These are phyloP conservation scores for Lycia hirtaria DNA, from an alignment of 2,888 invertebrate species.

Conservation along the genomic window DNA sequence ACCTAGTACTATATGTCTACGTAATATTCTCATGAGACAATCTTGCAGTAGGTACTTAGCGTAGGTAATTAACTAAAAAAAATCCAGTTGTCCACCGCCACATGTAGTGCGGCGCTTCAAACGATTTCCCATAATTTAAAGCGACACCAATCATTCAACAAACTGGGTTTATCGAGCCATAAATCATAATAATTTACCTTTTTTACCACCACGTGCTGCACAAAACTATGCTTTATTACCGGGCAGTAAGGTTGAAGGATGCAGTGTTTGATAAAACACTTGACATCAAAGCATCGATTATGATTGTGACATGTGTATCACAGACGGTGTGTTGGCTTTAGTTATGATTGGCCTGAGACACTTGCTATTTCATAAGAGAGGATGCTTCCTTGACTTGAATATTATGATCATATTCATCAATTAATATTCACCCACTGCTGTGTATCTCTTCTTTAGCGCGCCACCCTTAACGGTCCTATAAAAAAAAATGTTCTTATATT, in stretches of 20 bases:
- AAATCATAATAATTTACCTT: constrained; percentile 55
- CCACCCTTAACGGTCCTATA: no score
- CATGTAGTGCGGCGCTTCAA: constrained; percentile 41
- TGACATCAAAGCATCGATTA: constrained; percentile 41
- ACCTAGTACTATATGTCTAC: no score
- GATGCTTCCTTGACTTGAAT: no score
- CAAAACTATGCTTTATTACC: constrained; percentile 19
- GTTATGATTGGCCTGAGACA: constrained; percentile 8
- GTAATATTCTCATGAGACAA: background rate
- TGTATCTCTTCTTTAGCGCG: no score
- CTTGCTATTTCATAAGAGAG: no score
- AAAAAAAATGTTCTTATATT: no score
- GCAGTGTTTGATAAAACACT: constrained; percentile 27
- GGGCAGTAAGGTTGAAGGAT: constrained; percentile 12
- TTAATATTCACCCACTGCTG: no score
- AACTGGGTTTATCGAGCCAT: constrained; percentile 62
- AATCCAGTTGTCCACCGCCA: constrained; percentile 20
- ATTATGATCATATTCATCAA: no score
- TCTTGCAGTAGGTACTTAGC: background rate
- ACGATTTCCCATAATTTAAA: constrained; percentile 45
- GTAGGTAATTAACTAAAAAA: constrained; percentile 19
- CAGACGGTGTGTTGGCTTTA: constrained; percentile 12
- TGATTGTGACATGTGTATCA: constrained; percentile 45
- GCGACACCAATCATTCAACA: constrained; percentile 63
- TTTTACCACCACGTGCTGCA: constrained; percentile 21